These are phyloP conservation scores for Cheilosia urbana DNA, from an alignment of 2,888 invertebrate genomes.

Conservation along the genomic window DNA sequence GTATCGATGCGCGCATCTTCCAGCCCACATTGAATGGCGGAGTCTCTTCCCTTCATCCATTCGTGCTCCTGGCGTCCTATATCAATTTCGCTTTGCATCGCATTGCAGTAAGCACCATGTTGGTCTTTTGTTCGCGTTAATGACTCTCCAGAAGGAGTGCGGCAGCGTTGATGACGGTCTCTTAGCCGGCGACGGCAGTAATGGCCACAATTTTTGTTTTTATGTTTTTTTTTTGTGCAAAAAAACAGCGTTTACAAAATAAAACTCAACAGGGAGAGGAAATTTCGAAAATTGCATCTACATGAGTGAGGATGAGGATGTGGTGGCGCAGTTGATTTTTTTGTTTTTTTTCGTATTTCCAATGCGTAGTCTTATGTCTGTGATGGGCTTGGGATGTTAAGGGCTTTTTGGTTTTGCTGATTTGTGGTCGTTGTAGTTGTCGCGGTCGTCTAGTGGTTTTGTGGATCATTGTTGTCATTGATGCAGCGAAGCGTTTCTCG, in stretches of 20 bases:
- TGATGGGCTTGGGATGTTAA: constrained; percentile 18
- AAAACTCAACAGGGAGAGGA: constrained; percentile 16
- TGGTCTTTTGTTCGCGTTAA: constrained; percentile 73
- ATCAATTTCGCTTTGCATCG: constrained; percentile 57
- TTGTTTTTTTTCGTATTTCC: not conserved
- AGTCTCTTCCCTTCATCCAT: constrained; percentile 2
- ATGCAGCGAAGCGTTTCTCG: constrained; percentile 40
- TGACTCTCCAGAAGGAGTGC: constrained; percentile 68
- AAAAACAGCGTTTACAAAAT: constrained; percentile 9
- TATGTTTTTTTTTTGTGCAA: constrained; percentile 30
- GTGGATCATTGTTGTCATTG: constrained; percentile 23
- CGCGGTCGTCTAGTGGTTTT: constrained; percentile 20
- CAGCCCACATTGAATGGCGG: not conserved
- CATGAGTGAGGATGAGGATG: constrained; percentile 68
- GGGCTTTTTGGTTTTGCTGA: constrained; percentile 59
- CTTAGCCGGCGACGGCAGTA: constrained; percentile 38
- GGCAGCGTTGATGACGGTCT: constrained; percentile 32
- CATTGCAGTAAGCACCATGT: constrained; percentile 60
- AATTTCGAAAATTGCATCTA: constrained; percentile 61
- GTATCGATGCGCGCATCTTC: constrained; percentile 70
- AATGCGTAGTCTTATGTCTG: constrained; percentile 16
- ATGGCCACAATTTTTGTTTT: constrained; percentile 45
- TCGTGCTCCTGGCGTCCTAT: constrained; percentile 48
- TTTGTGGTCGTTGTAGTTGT: constrained; percentile 47
- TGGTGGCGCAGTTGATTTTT: constrained; percentile 35